phyloP scores from a whole-genome alignment of 2,113 vertebrate species.

The Seriola dumerili region DNA sequence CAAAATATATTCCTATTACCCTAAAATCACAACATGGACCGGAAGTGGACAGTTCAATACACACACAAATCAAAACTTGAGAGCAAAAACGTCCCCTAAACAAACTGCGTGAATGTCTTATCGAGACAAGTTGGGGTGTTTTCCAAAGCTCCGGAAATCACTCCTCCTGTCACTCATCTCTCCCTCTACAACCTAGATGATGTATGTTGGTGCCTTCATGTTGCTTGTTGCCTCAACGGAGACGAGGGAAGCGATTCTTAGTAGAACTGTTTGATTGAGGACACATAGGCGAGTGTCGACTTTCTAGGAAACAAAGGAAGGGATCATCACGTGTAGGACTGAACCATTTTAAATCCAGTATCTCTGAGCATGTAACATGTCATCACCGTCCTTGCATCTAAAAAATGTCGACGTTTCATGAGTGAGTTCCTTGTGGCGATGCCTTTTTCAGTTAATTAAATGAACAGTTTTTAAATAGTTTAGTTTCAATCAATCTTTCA shows the following conservation, averaged over 20 bases:
- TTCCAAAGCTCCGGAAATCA: not conserved
- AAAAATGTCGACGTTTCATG: too few species aligned
- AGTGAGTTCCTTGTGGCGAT: too few species aligned
- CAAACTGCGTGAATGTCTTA: not conserved
- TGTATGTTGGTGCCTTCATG: not conserved
- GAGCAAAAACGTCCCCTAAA: not conserved
- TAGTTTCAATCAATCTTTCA: too few species aligned
- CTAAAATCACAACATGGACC: not conserved
- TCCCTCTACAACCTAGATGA: not conserved
- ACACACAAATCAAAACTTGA: slow-evolving; percentile 28
- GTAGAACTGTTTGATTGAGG: not conserved
- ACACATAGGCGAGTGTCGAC: not conserved
- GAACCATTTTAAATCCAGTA: not conserved
- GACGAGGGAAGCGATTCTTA: not conserved
- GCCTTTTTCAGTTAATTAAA: too few species aligned
- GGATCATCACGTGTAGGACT: not conserved
- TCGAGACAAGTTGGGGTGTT: not conserved
- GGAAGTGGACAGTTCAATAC: slow-evolving; percentile 8
- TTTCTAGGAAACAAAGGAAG: not conserved
- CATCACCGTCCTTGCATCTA: too few species aligned
- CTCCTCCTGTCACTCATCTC: not conserved
- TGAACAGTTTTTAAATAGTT: too few species aligned
- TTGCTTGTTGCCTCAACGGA: not conserved
- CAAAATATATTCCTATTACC: not conserved
- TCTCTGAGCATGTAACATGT: not conserved